Base-by-base conservation (phyloP, 2,888 invertebrate species). In the Gryllus longicercus region DNA sequence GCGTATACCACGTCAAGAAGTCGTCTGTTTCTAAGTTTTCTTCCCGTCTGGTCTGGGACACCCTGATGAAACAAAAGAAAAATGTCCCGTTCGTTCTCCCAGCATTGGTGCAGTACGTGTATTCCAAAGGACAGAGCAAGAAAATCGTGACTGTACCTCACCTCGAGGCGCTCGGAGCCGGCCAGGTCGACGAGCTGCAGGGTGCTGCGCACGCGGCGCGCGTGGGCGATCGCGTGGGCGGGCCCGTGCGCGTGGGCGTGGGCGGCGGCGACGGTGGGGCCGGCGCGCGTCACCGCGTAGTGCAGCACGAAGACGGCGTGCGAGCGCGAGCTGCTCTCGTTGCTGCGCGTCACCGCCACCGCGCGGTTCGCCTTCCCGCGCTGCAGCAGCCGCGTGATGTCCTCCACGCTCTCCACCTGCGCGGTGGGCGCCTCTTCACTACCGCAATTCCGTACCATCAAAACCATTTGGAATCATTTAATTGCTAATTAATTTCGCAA, bases 161-260 rank as follows among this genome's bases (percentile, higher is more conserved):
- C 63, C 63, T 63, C 63, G 16, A 63, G n/a, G n/a, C 63, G 63
- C 63, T 63, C 63, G 8, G 16, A 18, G 16, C 63, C 63, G 14
- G 63, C 63, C 16, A 63, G n/a, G n/a, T 63, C 63, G 63, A 63
- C 63, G 63, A 63, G 63, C n/a, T 63, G 63, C 63, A 63, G 63
- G 14, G 63, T 63, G 63, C 63, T 63, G 16, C 63, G 63, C 63
- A 63, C 63, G 63, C 14, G 16, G 63, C 63, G 63, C 63, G 63
- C 63, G 63, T 38, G 38, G 8, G 63, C 16, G 18, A 12, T 0
- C 18, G 16, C 16, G n/a, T 63, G 63, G 63, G 63, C 16, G n/a
- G 4, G 16, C n/a, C 8, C 16, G n/a, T 63, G 63, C 3, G 16
- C 63, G 63, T 11, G 16, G 16, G 5, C 63, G 14, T 14, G 14